Conservation (phyloP, 2,113 vertebrate species). For the Atrichornis clamosus region DNA sequence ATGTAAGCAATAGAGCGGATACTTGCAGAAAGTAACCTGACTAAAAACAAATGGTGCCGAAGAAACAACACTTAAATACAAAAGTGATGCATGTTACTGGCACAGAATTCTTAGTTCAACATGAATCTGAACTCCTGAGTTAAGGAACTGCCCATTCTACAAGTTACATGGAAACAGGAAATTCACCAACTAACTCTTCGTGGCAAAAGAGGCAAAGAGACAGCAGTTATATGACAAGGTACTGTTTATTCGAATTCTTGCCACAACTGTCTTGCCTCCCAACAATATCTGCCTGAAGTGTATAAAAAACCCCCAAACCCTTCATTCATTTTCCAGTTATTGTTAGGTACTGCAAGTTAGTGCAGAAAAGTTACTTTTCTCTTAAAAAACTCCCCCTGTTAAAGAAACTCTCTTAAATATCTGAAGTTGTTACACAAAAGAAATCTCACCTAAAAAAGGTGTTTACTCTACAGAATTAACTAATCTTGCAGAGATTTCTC, state of each 20-base stretch:
- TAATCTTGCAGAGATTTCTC: background rate
- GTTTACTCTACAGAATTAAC: background rate
- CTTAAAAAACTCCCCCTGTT: background rate
- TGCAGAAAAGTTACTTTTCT: background rate
- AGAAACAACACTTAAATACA: background rate
- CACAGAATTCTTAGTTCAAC: background rate
- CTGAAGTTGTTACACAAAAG: too few species aligned
- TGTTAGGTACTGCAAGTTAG: background rate
- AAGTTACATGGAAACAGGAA: background rate
- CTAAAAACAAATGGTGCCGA: background rate
- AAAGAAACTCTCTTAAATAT: background rate
- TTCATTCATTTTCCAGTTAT: background rate
- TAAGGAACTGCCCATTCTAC: background rate
- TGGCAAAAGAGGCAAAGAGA: background rate
- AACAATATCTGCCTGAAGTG: background rate
- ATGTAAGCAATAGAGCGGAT: background rate
- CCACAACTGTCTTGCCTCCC: background rate
- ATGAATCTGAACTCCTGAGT: background rate
- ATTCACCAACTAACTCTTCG: background rate
- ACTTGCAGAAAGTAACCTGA: background rate
- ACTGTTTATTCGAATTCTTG: background rate
- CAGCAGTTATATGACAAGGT: accelerated
- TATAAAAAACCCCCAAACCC: accelerated
- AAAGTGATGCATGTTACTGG: background rate
- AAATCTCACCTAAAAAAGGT: background rate